Evolutionary conservation across 2,888 invertebrate genomes (phyloP).

Genomic region (Sympetrum striolatum): DNA sequence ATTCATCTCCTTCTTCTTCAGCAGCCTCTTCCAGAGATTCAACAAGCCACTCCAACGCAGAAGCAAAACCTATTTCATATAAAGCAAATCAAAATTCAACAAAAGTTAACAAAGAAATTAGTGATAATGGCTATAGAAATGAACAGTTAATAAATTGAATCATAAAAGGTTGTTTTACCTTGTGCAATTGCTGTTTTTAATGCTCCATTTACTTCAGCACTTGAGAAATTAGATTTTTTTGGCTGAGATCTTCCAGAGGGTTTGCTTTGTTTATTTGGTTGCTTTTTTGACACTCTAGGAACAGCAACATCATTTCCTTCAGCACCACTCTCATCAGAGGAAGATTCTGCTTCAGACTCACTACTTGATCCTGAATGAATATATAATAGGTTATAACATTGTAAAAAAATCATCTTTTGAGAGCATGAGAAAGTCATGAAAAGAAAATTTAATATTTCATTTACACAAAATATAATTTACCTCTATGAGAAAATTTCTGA

Average conservation of each 20-base stretch:
- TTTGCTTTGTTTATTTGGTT: background rate
- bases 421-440: too few species aligned
- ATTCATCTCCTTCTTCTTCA: constrained; percentile 74
- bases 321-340: background rate
- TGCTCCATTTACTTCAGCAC: background rate
- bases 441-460: too few species aligned
- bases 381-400: background rate
- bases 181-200: background rate
- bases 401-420: background rate
- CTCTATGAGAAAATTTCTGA: too few species aligned
- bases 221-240: background rate
- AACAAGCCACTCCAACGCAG: constrained; percentile 76
- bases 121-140: background rate
- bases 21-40: constrained; percentile 76
- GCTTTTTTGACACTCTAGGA: background rate
- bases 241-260: background rate
- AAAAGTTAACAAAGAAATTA: too few species aligned
- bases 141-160: background rate
- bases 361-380: background rate
- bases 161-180: background rate
- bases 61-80: constrained; percentile 58
- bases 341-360: background rate
- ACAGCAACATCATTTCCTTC: background rate
- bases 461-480: too few species aligned
- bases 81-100: too few species aligned